phyloP scores from a whole-genome alignment of 2,888 invertebrate species.

The Beris morrisii region DNA sequence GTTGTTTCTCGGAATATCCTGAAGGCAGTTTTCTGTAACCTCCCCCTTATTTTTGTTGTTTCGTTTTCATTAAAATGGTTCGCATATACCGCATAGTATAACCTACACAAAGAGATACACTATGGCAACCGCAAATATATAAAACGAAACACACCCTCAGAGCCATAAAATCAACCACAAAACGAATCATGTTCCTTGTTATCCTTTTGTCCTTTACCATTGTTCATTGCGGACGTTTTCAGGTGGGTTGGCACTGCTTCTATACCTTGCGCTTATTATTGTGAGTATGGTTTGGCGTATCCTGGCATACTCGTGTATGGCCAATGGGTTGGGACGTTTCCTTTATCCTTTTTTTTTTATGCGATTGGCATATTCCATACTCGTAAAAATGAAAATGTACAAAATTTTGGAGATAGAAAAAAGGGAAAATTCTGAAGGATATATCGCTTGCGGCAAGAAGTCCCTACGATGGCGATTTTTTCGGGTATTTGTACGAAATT shows the following conservation, averaged over 20 bases:
- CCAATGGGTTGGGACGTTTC: too few species aligned
- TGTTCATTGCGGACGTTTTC: slow-evolving; percentile 29
- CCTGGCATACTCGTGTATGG: too few species aligned
- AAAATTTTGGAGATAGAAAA: too few species aligned
- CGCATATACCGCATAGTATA: slow-evolving; percentile 4
- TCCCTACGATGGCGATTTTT: too few species aligned
- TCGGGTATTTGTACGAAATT: too few species aligned
- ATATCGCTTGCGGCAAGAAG: too few species aligned
- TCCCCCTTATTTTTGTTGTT: slow-evolving; percentile 9
- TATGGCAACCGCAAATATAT: slow-evolving; percentile 3
- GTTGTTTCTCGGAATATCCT: slow-evolving; percentile 11
- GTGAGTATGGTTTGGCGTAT: too few species aligned
- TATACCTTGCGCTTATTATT: too few species aligned
- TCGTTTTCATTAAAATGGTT: neutral
- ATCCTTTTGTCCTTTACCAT: slow-evolving; percentile 31
- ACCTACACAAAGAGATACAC: neutral
- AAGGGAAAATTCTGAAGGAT: too few species aligned
- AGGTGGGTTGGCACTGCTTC: slow-evolving; percentile 28
- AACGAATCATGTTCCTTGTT: slow-evolving; percentile 34
- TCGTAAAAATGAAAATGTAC: too few species aligned
- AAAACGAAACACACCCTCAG: slow-evolving; percentile 30
- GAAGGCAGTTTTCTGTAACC: slow-evolving; percentile 11
- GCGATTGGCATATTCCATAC: too few species aligned
- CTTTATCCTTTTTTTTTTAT: too few species aligned
- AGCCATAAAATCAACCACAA: slow-evolving; percentile 33